These are phyloP conservation scores for Myripristis jacobus DNA, from an alignment of 2,797 vertebrate species.

Conservation along the genomic window DNA sequence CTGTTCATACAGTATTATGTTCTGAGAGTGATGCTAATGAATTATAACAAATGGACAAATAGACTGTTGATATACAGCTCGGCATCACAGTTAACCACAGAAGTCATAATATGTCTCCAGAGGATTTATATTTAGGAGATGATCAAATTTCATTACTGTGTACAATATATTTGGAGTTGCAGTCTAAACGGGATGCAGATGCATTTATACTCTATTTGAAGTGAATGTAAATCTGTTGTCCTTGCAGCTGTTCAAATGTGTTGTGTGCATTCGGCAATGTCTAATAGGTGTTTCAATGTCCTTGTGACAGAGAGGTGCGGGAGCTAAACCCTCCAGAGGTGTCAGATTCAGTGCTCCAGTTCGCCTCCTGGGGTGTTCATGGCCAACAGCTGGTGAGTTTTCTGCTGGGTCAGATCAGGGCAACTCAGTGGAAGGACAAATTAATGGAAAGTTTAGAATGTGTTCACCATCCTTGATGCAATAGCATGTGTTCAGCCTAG, in stretches of 20 bases:
- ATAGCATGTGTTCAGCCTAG: neutral
- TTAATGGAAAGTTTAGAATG: no score
- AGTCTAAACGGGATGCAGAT: neutral
- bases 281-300: neutral
- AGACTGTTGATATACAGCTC: no score
- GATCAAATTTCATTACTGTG: neutral
- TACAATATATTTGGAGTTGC: no score
- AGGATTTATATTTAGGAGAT: no score
- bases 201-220: neutral
- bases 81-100: no score
- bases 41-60: no score
- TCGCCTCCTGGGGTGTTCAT: conserved; percentile 82
- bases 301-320: conserved; percentile 75
- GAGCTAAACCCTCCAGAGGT: conserved; percentile 85
- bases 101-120: no score
- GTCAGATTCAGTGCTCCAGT: conserved; percentile 82
- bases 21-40: no score
- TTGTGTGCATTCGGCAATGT: neutral
- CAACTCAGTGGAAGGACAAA: no score
- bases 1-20: no score
- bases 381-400: conserved; percentile 83
- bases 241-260: neutral
- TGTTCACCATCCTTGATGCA: neutral
- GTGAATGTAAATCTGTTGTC: neutral
- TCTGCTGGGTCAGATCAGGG: neutral